Evolutionary conservation across 2,113 vertebrate species (phyloP), one percentile per base, ranked within the genome.

Genomic region (Caretta caretta): DNA sequence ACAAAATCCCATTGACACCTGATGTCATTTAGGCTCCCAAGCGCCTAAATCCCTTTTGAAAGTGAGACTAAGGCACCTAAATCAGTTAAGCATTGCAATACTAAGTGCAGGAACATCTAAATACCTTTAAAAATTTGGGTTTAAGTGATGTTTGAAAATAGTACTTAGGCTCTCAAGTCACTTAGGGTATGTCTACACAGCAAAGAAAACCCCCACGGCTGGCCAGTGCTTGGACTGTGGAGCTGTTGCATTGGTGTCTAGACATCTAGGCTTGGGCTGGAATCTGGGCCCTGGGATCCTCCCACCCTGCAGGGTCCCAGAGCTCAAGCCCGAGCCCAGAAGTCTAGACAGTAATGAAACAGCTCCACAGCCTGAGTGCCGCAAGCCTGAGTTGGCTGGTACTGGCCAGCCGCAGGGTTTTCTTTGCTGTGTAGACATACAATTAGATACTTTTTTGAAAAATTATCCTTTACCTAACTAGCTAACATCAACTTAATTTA

Each of bases 401-500:
- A 59, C 12, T 31, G 27, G 57, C 11, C 57, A 59, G 22, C 27
- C 12, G 12, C 25, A 59, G 57, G 27, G 13, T 59, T 59, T 59
- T 59, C 24, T 57, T 27, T 54, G 53, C 53, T 54, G 7, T 54
- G 53, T 54, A 54, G 53, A 54, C 53, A 54, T 54, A 54, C 19
- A 19, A 19, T 54, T 54, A 54, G 53, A 54, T 7, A 62, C 35
- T 24, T 54, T 38, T 89, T 38, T 1, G 10, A 89, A 91, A 95
- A 76, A 1, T 0, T 27, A 62, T 17, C 8, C 62, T 88, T 93
- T 35, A 76, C 90, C 72, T 56, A 84, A 86, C 69, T 76, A 82
- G 90, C 48, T 42, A 93, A 59, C 76, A 88, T 62, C 48, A 88
- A 82, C 92, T 56, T 84, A 42, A 84, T 93, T 56, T 84, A n/a